Evolutionary conservation across 2,113 vertebrate species (phyloP), one percentile per base, ranked within the genome.

Genomic region (Echinops telfairi): DNA sequence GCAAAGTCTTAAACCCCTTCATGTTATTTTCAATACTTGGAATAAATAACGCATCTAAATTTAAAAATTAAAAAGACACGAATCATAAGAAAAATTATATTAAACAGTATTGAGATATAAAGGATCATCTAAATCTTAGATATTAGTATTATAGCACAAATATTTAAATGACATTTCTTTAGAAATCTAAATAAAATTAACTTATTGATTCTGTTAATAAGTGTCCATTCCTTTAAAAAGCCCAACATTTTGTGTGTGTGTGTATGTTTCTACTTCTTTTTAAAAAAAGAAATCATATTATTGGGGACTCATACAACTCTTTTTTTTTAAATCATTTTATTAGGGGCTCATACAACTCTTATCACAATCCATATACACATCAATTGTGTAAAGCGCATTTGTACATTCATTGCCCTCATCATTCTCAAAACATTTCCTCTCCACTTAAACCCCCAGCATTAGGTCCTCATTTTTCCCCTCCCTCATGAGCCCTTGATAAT

Each of bases 151-250:
- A 83, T 8, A 66, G 47, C 1, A 53, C 60, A 10, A 40, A 80
- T 81, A 81, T 47, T 71, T 90, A 88, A 88, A 83, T 25, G 71
- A 70, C 3, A 83, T 90, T 89, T 86, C 22, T 80, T 40, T 81
- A 91, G 79, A 36, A 94, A 31, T 93, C 10, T 93, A 83, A 68
- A 47, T 88, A 71, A 83, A 81, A 80, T 0, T 38, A 94, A 57
- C 36, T 31, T 76, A 83, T 11, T 53, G 4, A 68, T 91, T 86
- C 17, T 86, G 17, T 60, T 68, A 90, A 90, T 27, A 66, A 36
- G 83, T 40, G 12, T 11, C 7, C n/a, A 90, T 91, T 92, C 88
- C 60, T 90, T 31, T 8, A 53, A 92, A 92, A 94, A 88, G 33
- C 73, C 29, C 57, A 90, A 85, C 0, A 33, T 7, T 14, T 2